phyloP scores from a whole-genome alignment of 1,140 invertebrate species.

The Antheraea pernyi region DNA sequence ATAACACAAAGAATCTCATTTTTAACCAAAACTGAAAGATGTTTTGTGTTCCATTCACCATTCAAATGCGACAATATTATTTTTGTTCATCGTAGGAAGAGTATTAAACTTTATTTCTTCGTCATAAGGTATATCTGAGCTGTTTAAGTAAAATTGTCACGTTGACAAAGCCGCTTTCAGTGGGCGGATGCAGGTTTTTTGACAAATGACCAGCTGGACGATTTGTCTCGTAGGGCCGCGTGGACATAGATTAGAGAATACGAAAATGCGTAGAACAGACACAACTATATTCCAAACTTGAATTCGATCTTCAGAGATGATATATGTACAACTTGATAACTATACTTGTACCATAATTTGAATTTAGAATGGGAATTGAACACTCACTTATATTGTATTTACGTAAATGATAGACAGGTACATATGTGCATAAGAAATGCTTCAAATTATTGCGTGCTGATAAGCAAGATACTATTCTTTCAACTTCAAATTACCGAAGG shows the following conservation, averaged over 20 bases:
- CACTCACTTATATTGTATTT: no score
- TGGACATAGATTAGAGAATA: constrained; percentile 47
- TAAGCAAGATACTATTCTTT: no score
- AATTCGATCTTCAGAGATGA: neutral
- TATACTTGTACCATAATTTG: no score
- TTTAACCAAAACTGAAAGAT: constrained; percentile 53
- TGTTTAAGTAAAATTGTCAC: constrained; percentile 31
- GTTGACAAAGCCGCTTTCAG: constrained; percentile 66
- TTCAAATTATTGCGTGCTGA: no score
- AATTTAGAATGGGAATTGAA: no score
- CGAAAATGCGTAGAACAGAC: neutral
- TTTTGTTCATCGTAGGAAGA: constrained; percentile 2
- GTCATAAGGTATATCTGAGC: constrained; percentile 28
- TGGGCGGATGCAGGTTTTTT: constrained; percentile 75
- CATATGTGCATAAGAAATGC: no score
- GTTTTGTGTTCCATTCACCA: constrained; percentile 51
- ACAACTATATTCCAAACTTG: neutral
- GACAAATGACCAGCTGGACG: constrained; percentile 72
- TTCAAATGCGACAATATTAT: constrained; percentile 23
- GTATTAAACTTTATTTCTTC: constrained; percentile 33
- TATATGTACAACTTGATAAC: no score
- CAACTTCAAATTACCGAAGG: no score
- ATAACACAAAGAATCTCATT: constrained; percentile 43
- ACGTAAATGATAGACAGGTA: no score
- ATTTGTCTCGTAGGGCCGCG: constrained; percentile 73